Base-by-base conservation (phyloP, 92 coral and sea anemone genomes). In the Pocillopora grandis region DNA sequence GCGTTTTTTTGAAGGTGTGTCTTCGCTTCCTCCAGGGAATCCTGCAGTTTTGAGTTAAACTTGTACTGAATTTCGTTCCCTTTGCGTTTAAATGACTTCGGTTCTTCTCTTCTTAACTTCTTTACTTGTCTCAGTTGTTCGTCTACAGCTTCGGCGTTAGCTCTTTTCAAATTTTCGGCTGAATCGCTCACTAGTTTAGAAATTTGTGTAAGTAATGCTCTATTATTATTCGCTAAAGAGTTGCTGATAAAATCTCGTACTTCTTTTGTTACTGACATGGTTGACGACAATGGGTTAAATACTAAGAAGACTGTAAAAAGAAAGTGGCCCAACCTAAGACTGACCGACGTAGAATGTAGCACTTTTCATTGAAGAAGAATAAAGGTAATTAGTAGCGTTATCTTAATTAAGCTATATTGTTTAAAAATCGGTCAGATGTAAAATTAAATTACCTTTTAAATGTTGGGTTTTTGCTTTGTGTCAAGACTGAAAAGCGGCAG, bases 191-290 rank as follows among this genome's bases (percentile, higher is more conserved):
- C 62, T 9, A 80, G 64, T 55, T 66, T 57, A 12, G 77, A 56
- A 67, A 85, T 73, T 3, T 75, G 77, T 56, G 18, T 58, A 49
- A 77, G 56, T 15, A 77, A 68, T 6, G 66, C 49, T 60, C 62
- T 61, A 75, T 85, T 76, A 67, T 80, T 85, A 17, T 85, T 68
- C 31, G 84, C 56, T 64, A 85, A 15, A 65, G 88, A 76, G 27
- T 58, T 58, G 58, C 63, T 58, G 5, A 84, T 84, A 52, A 84
- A 75, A 33, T 76, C 88, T 35, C 58, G 35, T 14, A 84, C 81
- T 48, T 37, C 87, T 76, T 69, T 69, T n/a, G 27, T 57, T 52
- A 84, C 76, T 13, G 81, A 36, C 81, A 75, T 42, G 49, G 4
- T 42, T 84, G 75, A 72, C 49, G 58, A 63, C 62, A 35, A n/a